Evolutionary conservation across 2,888 invertebrate genomes (phyloP), one percentile per base, ranked within the genome.

Genomic region (Hoplodrina blanda): DNA sequence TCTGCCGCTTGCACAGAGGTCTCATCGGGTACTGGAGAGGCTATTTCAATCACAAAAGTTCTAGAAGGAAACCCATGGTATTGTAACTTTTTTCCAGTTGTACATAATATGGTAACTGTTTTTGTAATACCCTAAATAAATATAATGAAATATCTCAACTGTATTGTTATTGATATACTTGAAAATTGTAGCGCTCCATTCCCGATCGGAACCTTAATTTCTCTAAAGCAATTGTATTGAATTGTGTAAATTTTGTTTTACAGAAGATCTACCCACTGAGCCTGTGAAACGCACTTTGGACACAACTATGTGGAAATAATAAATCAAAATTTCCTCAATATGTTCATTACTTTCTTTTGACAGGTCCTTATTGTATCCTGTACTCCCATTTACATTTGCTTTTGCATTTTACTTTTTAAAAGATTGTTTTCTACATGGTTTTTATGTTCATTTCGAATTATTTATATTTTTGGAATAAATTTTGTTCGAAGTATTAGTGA

Each of bases 11-110:
- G 93, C 96, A 96, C 95, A 97, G 97, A 96, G 97, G 97, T 97
- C 97, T 97, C 96, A 97, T 98, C 96, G 97, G 97, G 96, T 97
- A 97, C 96, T 97, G 97, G 97, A 97, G 97, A 96, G 97, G 97
- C 96, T 98, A 97, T 97, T 97, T 97, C 96, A 98, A 97, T 97
- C 97, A 97, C 96, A 97, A 97, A 96, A 97, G 97, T 95, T 97
- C 97, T 96, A 97, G 97, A 96, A 97, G 97, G 96, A 96, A 96
- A 96, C 91, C 82, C 77, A 91, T 96, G 94, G 94, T 94, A 95
- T 94, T 95, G 93, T 93, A 95, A 92, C 96, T 92, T 92, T 82
- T 82, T 95, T 95, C 94, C 94, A 94, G 91, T 94, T 96, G 95
- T 96, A 96, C 93, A 97, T 95, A 92, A 97, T 93, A 94, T 94